Percentiles rank a stretch among this genome's conserved stretches.
phyloP scores from a whole-genome alignment of 2,888 invertebrate species.

The Tineola bisselliella region DNA sequence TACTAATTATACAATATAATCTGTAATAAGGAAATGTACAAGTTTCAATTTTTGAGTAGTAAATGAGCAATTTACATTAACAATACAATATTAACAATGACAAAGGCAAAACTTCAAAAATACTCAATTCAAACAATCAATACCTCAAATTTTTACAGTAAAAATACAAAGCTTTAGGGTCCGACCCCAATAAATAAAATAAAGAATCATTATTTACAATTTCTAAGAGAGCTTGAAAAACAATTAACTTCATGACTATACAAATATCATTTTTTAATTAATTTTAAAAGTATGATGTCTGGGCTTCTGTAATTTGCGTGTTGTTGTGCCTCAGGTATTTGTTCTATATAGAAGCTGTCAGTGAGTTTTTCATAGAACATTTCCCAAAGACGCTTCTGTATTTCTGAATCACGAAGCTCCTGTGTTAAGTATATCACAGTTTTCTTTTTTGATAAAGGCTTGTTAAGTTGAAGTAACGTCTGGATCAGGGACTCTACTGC shows the following conservation, averaged over 20 bases:
- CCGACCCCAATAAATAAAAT: background rate
- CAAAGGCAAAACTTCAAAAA: conserved; percentile 13
- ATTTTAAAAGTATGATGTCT: conserved; percentile 69
- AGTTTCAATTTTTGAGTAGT: too few relatives aligned
- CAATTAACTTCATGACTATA: conserved; percentile 21
- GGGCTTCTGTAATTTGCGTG: conserved; percentile 70
- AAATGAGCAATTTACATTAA: too few relatives aligned
- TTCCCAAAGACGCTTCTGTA: conserved; percentile 47
- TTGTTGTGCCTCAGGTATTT: conserved; percentile 68
- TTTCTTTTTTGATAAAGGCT: conserved; percentile 45
- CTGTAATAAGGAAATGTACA: too few relatives aligned
- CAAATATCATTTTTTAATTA: conserved; percentile 41
- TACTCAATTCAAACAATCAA: background rate
- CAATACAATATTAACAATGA: too few relatives aligned
- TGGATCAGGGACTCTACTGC: conserved; percentile 68
- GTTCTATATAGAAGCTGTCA: conserved; percentile 39
- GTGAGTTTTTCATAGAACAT: conserved; percentile 43
- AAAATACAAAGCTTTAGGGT: too few relatives aligned
- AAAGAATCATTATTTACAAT: background rate
- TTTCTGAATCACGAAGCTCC: conserved; percentile 73
- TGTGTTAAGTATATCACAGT: conserved; percentile 72
- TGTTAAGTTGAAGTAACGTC: conserved; percentile 58
- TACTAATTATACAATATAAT: too few relatives aligned
- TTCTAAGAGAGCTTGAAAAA: conserved; percentile 4
- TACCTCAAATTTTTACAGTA: too few relatives aligned